Evolutionary conservation across 2,888 invertebrate genomes (phyloP).

Genomic region (Acrobeloides nanus): DNA sequence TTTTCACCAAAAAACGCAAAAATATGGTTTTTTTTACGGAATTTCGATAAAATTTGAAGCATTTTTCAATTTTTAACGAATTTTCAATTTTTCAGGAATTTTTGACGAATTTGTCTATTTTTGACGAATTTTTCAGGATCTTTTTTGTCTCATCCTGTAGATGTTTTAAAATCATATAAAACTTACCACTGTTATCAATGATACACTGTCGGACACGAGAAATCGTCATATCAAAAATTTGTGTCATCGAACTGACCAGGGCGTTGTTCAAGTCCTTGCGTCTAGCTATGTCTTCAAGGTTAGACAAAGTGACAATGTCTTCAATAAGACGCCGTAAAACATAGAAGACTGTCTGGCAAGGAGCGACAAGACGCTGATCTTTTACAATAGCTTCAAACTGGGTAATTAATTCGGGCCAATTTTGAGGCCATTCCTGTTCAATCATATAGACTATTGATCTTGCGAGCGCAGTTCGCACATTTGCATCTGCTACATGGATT

Average conservation of each 20-base stretch:
- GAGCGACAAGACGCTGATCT: constrained; percentile 11
- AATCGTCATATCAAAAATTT: constrained; percentile 25
- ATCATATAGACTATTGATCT: constrained; percentile 33
- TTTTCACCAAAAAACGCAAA: no score
- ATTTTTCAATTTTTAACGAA: no score
- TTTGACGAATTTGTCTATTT: no score
- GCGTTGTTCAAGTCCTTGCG: constrained; percentile 22
- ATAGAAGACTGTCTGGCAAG: constrained; percentile 28
- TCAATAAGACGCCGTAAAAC: constrained; percentile 27
- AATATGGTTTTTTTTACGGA: no score
- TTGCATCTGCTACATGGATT: no score
- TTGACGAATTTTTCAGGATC: no score
- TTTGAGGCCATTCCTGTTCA: constrained; percentile 44
- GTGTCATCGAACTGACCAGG: constrained; percentile 12
- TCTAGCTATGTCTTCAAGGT: constrained; percentile 18
- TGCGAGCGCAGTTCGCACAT: constrained; percentile 26
- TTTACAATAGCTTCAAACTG: constrained; percentile 21
- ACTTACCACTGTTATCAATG: constrained; percentile 12
- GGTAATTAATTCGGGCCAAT: constrained; percentile 32
- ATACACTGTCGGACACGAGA: constrained; percentile 20
- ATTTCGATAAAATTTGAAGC: no score
- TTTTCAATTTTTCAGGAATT: no score
- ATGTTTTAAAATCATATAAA: constrained; percentile 1
- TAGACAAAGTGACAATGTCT: constrained; percentile 23
- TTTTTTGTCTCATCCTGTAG: no score